These are phyloP conservation scores for Netelia virgata DNA, from an alignment of 2,888 invertebrate genomes.

Conservation along the genomic window DNA sequence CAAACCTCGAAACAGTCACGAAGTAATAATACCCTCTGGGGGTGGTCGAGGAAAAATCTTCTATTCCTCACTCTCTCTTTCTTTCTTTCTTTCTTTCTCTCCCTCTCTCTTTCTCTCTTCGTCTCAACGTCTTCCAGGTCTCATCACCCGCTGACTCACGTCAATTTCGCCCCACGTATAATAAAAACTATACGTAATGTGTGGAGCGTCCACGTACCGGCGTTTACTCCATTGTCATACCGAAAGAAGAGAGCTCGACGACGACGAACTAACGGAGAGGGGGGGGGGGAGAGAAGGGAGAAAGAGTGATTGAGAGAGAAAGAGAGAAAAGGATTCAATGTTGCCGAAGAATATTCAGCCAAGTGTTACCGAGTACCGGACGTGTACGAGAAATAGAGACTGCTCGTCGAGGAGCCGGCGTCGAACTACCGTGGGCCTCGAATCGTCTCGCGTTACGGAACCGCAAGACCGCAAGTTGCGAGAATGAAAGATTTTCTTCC, in stretches of 20 bases:
- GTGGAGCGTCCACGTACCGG: slow-evolving; percentile 3
- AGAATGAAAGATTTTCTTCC: slow-evolving; percentile 34
- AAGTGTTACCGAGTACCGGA: slow-evolving; percentile 55
- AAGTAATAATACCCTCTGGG: slow-evolving; percentile 29
- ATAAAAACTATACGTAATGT: slow-evolving; percentile 42
- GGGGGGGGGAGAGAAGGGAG: neutral
- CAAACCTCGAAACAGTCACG: neutral
- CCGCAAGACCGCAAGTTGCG: slow-evolving; percentile 57
- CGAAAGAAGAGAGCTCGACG: slow-evolving; percentile 12
- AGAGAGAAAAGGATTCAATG: slow-evolving; percentile 32
- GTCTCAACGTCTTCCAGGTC: neutral
- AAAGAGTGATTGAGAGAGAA: neutral
- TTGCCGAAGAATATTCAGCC: slow-evolving; percentile 52
- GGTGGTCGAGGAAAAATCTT: slow-evolving; percentile 30
- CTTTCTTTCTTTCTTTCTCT: neutral
- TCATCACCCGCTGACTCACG: slow-evolving; percentile 46
- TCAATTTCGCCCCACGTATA: slow-evolving; percentile 44
- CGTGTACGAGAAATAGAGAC: slow-evolving; percentile 28
- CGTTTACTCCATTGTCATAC: slow-evolving; percentile 53
- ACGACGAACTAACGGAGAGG: neutral
- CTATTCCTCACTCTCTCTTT: neutral
- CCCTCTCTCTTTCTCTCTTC: slow-evolving; percentile 5
- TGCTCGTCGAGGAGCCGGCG: slow-evolving; percentile 8
- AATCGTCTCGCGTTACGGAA: slow-evolving; percentile 57
- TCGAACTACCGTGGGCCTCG: slow-evolving; percentile 26